phyloP scores from a whole-genome alignment of 2,888 invertebrate genomes.

The Disparrhopalites patrizii region DNA sequence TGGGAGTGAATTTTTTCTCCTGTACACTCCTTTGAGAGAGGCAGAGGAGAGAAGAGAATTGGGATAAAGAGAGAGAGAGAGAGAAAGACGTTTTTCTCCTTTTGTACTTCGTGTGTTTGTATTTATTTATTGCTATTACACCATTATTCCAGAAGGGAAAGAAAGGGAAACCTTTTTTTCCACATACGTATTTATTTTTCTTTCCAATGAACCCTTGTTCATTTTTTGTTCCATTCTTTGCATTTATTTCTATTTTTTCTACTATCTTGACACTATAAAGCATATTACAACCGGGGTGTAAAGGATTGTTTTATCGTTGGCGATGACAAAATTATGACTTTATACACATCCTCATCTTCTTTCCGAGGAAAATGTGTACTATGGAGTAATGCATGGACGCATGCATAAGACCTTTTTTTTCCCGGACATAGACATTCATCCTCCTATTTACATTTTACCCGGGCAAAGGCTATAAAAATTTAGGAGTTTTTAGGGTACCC shows the following conservation, averaged over 20 bases:
- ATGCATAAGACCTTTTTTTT: too few species aligned
- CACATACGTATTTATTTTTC: background rate
- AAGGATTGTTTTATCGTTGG: background rate
- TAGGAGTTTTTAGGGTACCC: too few species aligned
- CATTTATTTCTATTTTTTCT: background rate
- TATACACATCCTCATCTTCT: background rate
- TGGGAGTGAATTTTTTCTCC: too few species aligned
- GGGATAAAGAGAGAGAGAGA: background rate
- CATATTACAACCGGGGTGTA: background rate
- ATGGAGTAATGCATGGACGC: background rate
- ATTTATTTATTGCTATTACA: too few species aligned
- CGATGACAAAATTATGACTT: slow-evolving; percentile 1
- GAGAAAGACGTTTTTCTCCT: background rate
- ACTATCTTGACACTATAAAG: background rate
- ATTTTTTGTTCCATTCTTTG: background rate
- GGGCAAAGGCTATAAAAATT: too few species aligned
- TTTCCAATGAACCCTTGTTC: slow-evolving; percentile 3
- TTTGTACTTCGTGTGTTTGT: background rate
- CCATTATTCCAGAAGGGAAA: too few species aligned
- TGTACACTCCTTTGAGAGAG: too few species aligned
- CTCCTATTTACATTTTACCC: too few species aligned
- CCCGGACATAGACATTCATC: too few species aligned
- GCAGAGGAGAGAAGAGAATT: too few species aligned
- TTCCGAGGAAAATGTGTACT: background rate
- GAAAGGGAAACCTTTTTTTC: background rate